Base-by-base conservation (phyloP, 1,140 invertebrate genomes). In the Brachionus sp. region DNA sequence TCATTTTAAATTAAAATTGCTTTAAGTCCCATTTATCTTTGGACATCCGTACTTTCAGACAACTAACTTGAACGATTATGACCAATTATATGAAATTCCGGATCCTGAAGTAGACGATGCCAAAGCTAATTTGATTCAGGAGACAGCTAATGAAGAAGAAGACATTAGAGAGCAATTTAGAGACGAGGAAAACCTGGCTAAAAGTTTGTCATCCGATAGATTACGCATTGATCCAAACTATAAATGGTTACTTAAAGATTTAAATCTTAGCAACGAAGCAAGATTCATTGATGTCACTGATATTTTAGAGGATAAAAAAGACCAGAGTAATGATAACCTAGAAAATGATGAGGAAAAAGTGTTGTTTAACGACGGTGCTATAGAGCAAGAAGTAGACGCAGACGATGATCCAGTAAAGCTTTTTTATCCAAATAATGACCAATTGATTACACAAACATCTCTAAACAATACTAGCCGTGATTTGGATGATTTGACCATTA, bases 281-380 rank as follows among this genome's bases (percentile, higher is more conserved):
- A 46, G 77, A 62, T n/a, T 80, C 12, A 80, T 80, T 37, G 77
- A 80, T 66, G 77, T 80, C 4, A 80, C 77, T 23, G 62, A 66
- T 44, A 62, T 80, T 39, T 23, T 80, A 35, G 46, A 62, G 35
- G 50, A 62, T 10, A 35, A 80, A 44, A 35, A 80, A 39, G 44
- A 53, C 7, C 12, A 46, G n/a, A 37, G 16, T 2, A 50, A 80
- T 62, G 29, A 57, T n/a, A 35, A 62, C 2, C n/a, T 19, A 42
- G 19, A 62, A 23, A 35, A 62, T 37, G 10, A 80, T 0, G n/a
- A 42, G 9, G 50, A 62, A 3, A 50, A 13, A 46, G 13, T 50
- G 16, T 57, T 19, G 16, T 1, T 1, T 1, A 46, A 35, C 5
- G 46, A 42, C 7, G 25, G 5, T 57, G 16, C 9, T 57, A 16